Evolutionary conservation across 35 echinoderm and acorn worm genomes (phyloP).

Genomic region (Strongylocentrotus purpuratus): DNA sequence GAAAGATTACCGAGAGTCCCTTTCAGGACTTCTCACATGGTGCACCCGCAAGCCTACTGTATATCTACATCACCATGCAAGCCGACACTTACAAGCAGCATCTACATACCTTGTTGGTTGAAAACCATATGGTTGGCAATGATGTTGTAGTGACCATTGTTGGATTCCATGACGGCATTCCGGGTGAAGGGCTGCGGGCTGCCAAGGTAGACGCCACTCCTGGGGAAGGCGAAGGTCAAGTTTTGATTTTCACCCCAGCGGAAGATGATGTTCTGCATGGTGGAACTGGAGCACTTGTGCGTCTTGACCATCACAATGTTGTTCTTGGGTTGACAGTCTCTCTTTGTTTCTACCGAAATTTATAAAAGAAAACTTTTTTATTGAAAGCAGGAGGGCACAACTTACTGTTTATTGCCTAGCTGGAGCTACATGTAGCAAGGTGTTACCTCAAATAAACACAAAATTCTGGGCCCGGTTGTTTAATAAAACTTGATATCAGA

Average conservation of each 20-base stretch:
- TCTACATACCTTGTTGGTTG: constrained; percentile 54
- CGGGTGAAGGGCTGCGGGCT: constrained; percentile 61
- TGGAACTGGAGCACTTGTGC: constrained; percentile 94
- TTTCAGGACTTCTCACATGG: too few species aligned
- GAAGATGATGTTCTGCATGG: constrained; percentile 90
- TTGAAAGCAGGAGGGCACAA: too few species aligned
- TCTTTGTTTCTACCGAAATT: not conserved
- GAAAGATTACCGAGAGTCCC: too few species aligned
- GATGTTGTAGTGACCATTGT: constrained; percentile 79
- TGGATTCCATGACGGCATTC: constrained; percentile 38
- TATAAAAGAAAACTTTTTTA: too few species aligned
- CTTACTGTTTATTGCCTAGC: too few species aligned
- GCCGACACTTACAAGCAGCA: too few species aligned
- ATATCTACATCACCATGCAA: too few species aligned
- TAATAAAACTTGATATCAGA: too few species aligned
- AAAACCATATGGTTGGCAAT: constrained; percentile 84
- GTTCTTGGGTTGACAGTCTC: constrained; percentile 51
- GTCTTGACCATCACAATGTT: constrained; percentile 89
- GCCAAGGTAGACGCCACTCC: constrained; percentile 72
- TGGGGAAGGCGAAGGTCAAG: constrained; percentile 74
- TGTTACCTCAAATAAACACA: too few species aligned
- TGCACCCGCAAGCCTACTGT: too few species aligned
- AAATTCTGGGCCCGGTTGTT: too few species aligned
- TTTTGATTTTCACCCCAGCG: constrained; percentile 83
- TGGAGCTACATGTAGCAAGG: too few species aligned